phyloP scores from a whole-genome alignment of 2,888 invertebrate genomes.

The Hemaris fuciformis region DNA sequence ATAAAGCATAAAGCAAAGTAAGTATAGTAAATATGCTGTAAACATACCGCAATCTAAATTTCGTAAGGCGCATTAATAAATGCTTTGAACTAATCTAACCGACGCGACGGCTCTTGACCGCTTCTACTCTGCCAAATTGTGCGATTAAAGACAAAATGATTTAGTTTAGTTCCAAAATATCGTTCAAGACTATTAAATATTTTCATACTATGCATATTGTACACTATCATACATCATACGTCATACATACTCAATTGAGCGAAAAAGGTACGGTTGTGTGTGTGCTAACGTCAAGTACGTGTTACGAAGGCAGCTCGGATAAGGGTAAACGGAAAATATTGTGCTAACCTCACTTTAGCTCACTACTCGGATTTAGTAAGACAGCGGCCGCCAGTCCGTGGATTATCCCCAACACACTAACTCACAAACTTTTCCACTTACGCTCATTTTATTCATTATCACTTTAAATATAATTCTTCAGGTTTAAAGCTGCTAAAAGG shows the following conservation, averaged over 20 bases:
- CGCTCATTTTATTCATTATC: background rate
- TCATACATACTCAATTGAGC: background rate
- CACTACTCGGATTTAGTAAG: slow-evolving; percentile 15
- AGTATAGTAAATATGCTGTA: too few relatives aligned
- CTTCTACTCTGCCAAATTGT: too few relatives aligned
- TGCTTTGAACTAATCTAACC: too few relatives aligned
- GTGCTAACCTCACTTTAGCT: slow-evolving; percentile 10
- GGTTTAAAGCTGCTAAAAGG: background rate
- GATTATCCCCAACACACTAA: slow-evolving; percentile 7
- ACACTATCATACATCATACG: too few relatives aligned
- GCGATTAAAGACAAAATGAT: too few relatives aligned
- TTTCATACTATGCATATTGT: background rate
- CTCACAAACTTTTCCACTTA: slow-evolving; percentile 14
- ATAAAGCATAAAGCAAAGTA: too few relatives aligned
- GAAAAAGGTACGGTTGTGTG: background rate
- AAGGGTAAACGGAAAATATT: slow-evolving; percentile 27
- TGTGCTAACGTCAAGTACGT: background rate
- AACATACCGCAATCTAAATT: too few relatives aligned
- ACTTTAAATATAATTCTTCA: background rate
- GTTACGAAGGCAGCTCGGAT: background rate
- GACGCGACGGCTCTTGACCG: too few relatives aligned
- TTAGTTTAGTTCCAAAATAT: too few relatives aligned
- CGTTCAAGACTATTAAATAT: too few relatives aligned
- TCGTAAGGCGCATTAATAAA: too few relatives aligned
- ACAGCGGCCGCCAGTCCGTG: slow-evolving; percentile 12